These are phyloP conservation scores for Lithophane ornitopus DNA, from an alignment of 2,888 invertebrate species.

Conservation along the genomic window DNA sequence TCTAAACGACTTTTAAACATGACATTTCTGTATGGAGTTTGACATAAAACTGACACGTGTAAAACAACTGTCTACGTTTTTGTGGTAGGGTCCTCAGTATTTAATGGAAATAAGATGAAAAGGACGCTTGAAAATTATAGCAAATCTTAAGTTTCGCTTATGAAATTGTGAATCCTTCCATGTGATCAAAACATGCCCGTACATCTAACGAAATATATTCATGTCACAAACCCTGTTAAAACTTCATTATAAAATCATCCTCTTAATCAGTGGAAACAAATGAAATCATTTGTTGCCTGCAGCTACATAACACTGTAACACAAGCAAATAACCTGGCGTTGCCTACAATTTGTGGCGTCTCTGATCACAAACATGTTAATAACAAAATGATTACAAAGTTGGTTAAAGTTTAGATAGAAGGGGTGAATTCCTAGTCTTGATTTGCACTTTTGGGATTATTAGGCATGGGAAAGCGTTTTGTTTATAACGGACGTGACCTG, in stretches of 20 bases:
- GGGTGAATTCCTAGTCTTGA: slow-evolving; percentile 33
- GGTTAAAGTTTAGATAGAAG: slow-evolving; percentile 36
- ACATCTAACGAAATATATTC: not conserved
- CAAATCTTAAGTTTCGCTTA: not conserved
- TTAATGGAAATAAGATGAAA: no score
- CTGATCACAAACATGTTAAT: slow-evolving; percentile 36
- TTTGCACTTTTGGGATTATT: not conserved
- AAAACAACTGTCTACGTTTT: no score
- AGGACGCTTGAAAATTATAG: not conserved
- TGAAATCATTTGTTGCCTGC: slow-evolving; percentile 4
- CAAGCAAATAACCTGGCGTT: slow-evolving; percentile 4
- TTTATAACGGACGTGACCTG: no score
- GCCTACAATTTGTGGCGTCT: slow-evolving; percentile 21
- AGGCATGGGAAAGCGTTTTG: not conserved
- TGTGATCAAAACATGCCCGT: not conserved
- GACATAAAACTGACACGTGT: no score
- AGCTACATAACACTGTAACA: not conserved
- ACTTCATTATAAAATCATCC: not conserved
- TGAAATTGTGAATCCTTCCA: not conserved
- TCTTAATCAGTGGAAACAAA: not conserved
- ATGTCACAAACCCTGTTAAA: not conserved
- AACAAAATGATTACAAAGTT: slow-evolving; percentile 53
- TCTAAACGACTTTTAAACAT: no score
- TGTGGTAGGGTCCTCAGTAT: no score
- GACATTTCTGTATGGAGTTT: no score